Evolutionary conservation across 2,888 invertebrate genomes (phyloP), one percentile per base, ranked within the genome.

Genomic region (Anticlea derivata): DNA sequence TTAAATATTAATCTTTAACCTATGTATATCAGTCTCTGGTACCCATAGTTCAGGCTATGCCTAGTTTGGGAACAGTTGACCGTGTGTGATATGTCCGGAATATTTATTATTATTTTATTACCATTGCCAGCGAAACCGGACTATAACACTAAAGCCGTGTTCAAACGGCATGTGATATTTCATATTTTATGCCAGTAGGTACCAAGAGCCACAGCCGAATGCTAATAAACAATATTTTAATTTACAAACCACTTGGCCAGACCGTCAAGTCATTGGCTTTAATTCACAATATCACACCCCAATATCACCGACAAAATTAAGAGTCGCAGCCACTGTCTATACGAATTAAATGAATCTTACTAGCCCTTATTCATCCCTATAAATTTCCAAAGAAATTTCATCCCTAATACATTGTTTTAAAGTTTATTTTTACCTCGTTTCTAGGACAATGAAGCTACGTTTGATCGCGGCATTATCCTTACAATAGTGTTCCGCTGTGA

Each of bases 271-370:
- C 47, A 51, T 58, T 58, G 51, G 57, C 41, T 53, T 49, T 54
- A 53, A 66, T 66, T 53, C 60, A 64, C 47, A 60, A 55, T 55
- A 58, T 55, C 60, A 68, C 64, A 70, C 53, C 53, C 48, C 53
- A 43, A 67, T 70, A 69, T 73, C 65, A 69, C 73, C 80, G 76
- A 75, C 73, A 78, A 86, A 87, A 87, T 88, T 87, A 88, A 88
- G 83, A 81, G 80, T 72, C 75, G 78, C 78, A 75, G 79, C 74
- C 81, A 84, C 86, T 83, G 86, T 88, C 83, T 80, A 78, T 78
- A 80, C 77, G 82, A 86, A 87, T 88, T 88, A 90, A 86, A 88
- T 75, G 82, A 80, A 85, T 85, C 83, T 83, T 83, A 85, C 86
- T 87, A 81, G 84, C 84, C 84, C 85, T 76, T 83, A 75, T 73